Evolutionary conservation across 2,797 vertebrate species (phyloP).

Genomic region (Pygocentrus nattereri): DNA sequence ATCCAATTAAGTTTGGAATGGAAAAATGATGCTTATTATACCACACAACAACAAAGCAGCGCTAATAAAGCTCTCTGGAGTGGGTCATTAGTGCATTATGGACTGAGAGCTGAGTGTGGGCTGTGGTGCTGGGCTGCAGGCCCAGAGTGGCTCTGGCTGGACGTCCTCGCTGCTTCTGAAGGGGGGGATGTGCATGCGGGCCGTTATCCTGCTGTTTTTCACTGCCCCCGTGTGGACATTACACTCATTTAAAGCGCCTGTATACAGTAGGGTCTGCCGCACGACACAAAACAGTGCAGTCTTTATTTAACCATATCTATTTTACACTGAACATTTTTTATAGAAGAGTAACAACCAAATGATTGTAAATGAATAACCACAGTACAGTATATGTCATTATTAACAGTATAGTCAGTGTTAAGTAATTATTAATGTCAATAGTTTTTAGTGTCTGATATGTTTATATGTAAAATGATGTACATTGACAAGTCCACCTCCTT

Average conservation of each 20-base stretch:
- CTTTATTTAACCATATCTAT: background rate
- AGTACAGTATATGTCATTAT: too few species aligned
- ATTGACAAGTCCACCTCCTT: too few species aligned
- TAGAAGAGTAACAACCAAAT: too few species aligned
- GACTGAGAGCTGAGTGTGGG: constrained; percentile 11
- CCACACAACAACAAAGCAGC: constrained; percentile 27
- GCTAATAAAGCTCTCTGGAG: constrained; percentile 29
- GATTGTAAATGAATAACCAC: too few species aligned
- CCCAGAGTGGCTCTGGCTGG: constrained; percentile 25
- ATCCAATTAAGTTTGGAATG: constrained; percentile 39
- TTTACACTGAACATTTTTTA: too few species aligned
- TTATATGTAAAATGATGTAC: background rate
- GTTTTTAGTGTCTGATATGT: background rate
- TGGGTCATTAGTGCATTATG: constrained; percentile 27
- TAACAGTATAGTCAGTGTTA: too few species aligned
- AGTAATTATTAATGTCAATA: background rate
- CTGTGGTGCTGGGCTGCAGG: constrained; percentile 9
- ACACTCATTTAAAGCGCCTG: constrained; percentile 9
- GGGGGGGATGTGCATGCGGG: background rate
- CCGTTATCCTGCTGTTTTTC: constrained; percentile 44
- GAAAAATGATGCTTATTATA: constrained; percentile 26
- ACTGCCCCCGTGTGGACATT: constrained; percentile 59
- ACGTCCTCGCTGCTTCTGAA: constrained; percentile 27
- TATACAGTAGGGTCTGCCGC: background rate
- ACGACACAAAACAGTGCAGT: background rate